Evolutionary conservation across 2,113 vertebrate species (phyloP).

Genomic region (Stigmatopora argus): DNA sequence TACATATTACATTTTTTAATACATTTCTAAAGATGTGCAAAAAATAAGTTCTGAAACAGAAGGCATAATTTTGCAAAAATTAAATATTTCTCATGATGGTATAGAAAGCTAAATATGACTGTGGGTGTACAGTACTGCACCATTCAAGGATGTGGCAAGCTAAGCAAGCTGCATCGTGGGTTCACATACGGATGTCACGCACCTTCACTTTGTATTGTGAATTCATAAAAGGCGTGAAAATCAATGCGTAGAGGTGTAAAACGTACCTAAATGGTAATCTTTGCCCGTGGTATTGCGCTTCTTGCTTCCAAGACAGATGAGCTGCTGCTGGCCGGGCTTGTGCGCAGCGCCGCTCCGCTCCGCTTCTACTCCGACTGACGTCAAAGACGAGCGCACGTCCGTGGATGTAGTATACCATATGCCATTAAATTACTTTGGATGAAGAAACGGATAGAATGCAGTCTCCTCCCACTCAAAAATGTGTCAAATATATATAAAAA

Average conservation of each 20-base stretch:
- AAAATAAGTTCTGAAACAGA: not conserved
- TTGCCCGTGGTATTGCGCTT: constrained; percentile 42
- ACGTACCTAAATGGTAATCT: constrained; percentile 58
- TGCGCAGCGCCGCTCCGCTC: constrained; percentile 52
- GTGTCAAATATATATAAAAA: too few relatives aligned
- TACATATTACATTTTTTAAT: constrained; percentile 6
- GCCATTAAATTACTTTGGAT: constrained; percentile 41
- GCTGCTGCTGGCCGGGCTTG: constrained; percentile 34
- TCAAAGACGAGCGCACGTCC: constrained; percentile 56
- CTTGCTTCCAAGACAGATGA: constrained; percentile 56
- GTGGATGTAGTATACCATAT: constrained; percentile 56
- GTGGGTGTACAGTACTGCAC: constrained; percentile 46
- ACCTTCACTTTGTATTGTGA: constrained; percentile 1
- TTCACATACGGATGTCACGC: constrained; percentile 18
- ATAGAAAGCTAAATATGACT: constrained; percentile 6
- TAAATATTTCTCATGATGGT: constrained; percentile 5
- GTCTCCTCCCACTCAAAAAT: not conserved
- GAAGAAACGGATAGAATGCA: not conserved
- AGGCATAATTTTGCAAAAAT: not conserved
- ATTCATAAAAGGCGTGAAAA: not conserved
- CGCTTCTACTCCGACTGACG: constrained; percentile 63
- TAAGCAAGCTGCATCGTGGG: constrained; percentile 37
- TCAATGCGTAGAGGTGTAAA: not conserved
- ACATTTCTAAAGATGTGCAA: constrained; percentile 23
- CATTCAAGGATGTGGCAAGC: constrained; percentile 63